These are phyloP conservation scores for Aegithalos caudatus DNA, from an alignment of 2,113 vertebrate species.

Conservation along the genomic window DNA sequence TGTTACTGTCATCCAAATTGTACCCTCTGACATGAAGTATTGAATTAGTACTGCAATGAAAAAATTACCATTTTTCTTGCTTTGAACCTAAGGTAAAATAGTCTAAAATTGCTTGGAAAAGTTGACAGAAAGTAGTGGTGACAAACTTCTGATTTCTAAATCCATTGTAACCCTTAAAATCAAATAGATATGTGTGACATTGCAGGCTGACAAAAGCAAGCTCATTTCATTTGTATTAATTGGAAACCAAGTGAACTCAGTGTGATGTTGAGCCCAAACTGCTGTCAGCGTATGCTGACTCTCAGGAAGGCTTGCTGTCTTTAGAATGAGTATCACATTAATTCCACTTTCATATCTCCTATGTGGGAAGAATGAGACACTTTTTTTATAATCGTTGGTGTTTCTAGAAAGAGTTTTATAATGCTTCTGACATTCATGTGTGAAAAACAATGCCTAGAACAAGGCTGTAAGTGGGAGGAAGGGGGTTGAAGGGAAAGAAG, in stretches of 20 bases:
- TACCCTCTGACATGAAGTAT: background rate
- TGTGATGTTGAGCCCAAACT: background rate
- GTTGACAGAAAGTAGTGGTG: background rate
- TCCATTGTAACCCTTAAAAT: background rate
- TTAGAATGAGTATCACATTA: background rate
- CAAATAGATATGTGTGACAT: background rate
- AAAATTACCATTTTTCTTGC: background rate
- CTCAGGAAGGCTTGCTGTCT: background rate
- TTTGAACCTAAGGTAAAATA: background rate
- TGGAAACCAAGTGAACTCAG: background rate
- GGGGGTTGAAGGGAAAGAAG: background rate
- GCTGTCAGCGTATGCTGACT: background rate
- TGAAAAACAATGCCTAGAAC: slow-evolving; percentile 41
- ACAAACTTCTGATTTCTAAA: background rate
- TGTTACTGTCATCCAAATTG: background rate
- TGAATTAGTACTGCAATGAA: background rate
- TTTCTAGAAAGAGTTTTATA: slow-evolving; percentile 48
- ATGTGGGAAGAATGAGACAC: slow-evolving; percentile 14
- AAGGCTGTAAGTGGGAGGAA: background rate
- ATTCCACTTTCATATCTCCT: background rate
- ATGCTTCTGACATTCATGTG: slow-evolving; percentile 9
- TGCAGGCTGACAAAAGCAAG: background rate
- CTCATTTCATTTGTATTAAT: background rate
- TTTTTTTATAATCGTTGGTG: background rate
- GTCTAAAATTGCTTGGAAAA: background rate